Evolutionary conservation across 1,140 invertebrate genomes (phyloP).

Genomic region (Rhyacophila brunnea): DNA sequence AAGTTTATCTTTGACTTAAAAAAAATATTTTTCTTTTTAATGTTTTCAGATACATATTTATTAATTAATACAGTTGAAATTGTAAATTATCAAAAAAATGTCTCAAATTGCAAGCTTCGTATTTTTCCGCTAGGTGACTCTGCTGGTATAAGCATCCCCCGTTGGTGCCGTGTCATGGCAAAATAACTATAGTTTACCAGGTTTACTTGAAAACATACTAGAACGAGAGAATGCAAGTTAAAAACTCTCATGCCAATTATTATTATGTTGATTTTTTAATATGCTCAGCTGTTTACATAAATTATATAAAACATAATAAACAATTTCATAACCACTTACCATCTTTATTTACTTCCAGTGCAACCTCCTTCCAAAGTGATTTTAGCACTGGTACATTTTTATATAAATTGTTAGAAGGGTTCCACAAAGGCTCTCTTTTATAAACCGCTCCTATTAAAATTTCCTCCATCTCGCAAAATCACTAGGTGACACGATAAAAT

Average conservation of each 20-base stretch:
- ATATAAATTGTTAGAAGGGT: background rate
- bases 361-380: constrained; percentile 7
- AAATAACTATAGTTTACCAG: constrained; percentile 12
- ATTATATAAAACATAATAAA: background rate
- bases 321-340: constrained; percentile 6
- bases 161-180: constrained; percentile 4
- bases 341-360: constrained; percentile 10
- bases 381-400: constrained; percentile 7
- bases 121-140: no score
- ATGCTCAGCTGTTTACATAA: background rate
- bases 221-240: constrained; percentile 13
- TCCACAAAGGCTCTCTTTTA: no score
- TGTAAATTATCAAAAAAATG: no score
- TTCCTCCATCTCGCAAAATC: no score
- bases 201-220: constrained; percentile 11
- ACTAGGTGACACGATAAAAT: no score
- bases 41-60: no score
- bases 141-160: background rate
- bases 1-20: no score
- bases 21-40: no score
- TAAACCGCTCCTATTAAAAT: no score
- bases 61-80: no score
- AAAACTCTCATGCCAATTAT: constrained; percentile 1
- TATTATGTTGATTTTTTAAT: constrained; percentile 6
- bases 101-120: no score